Conservation (phyloP, 2,888 invertebrate genomes). For the Tanypteryx hageni region DNA sequence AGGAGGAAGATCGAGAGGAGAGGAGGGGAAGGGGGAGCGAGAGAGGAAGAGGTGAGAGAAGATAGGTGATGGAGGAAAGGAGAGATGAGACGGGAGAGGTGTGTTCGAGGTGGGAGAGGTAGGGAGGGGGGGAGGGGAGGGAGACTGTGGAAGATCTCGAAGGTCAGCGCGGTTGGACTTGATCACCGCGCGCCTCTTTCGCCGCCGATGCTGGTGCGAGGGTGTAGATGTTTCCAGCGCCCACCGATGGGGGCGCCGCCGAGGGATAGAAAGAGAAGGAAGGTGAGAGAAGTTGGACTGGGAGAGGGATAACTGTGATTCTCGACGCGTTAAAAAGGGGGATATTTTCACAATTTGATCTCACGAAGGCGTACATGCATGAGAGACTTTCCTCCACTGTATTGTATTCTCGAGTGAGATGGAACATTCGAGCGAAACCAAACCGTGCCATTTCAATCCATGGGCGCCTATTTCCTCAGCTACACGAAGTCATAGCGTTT, state of each 20-base stretch:
- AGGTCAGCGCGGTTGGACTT: conserved; percentile 46
- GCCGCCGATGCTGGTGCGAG: neutral
- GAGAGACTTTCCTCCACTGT: no score
- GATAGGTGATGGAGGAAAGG: neutral
- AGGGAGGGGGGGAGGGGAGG: neutral
- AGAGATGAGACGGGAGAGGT: neutral
- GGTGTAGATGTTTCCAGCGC: neutral
- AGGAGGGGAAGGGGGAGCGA: neutral
- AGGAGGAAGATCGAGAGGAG: neutral
- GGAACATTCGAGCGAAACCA: no score
- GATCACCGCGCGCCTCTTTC: conserved; percentile 29
- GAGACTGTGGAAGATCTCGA: neutral
- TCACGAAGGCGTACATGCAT: no score
- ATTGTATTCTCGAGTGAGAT: no score
- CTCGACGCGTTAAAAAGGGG: no score
- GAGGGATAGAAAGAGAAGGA: neutral
- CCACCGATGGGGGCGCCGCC: neutral
- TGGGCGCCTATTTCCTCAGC: no score
- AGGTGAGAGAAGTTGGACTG: no score
- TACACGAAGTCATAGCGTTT: no score
- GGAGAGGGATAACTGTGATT: no score
- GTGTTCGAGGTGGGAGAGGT: neutral
- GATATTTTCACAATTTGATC: no score
- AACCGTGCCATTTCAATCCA: no score
- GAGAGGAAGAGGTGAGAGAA: neutral